Conservation (phyloP, 1,140 invertebrate genomes). For the Lasaia peninsularis region DNA sequence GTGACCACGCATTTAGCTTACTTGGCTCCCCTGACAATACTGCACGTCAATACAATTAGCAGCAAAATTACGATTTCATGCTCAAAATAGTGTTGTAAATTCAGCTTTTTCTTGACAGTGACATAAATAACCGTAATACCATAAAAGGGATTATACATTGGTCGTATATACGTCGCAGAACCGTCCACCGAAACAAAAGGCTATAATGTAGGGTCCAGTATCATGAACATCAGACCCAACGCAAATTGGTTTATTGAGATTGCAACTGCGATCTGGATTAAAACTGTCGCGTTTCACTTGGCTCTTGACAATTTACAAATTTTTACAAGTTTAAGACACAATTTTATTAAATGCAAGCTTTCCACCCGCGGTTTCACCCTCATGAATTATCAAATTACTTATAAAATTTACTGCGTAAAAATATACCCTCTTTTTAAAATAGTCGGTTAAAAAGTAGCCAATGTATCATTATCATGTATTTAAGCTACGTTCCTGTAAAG, state of each 20-base stretch:
- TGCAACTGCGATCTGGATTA: constrained; percentile 48
- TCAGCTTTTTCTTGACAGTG: constrained; percentile 24
- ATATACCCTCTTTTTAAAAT: too few species aligned
- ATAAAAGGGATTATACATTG: constrained; percentile 18
- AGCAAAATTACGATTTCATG: constrained; percentile 30
- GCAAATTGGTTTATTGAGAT: constrained; percentile 71
- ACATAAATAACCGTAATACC: constrained; percentile 27
- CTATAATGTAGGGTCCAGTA: constrained; percentile 53
- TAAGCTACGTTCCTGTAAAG: too few species aligned
- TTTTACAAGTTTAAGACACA: too few species aligned
- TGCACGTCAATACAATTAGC: constrained; percentile 20
- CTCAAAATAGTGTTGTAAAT: constrained; percentile 30
- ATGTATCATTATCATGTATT: too few species aligned
- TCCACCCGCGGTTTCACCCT: too few species aligned
- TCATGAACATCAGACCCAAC: constrained; percentile 45
- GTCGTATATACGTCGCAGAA: constrained; percentile 25
- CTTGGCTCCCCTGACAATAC: too few species aligned
- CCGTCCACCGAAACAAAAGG: constrained; percentile 47
- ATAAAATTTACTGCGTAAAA: too few species aligned
- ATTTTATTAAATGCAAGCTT: too few species aligned
- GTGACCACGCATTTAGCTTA: too few species aligned
- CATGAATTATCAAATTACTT: too few species aligned
- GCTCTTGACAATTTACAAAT: background rate
- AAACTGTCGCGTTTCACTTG: constrained; percentile 41
- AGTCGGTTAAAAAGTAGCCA: too few species aligned